Conservation (phyloP, 2,888 invertebrate genomes). For the Thysanoteuthis rhombus region DNA sequence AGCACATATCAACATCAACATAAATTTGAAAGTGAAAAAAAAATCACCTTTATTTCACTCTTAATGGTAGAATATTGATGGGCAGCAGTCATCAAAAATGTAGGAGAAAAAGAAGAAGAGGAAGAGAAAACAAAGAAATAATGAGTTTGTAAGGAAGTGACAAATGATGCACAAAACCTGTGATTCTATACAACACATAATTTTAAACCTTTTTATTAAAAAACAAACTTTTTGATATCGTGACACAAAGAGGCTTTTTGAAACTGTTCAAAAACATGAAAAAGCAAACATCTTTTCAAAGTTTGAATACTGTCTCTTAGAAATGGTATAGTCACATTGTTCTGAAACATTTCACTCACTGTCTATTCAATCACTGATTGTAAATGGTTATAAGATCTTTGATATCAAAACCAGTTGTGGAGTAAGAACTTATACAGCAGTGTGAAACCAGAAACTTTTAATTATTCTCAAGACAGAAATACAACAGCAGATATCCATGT, state of each 20-base stretch:
- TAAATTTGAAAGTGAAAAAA: background rate
- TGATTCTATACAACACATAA: background rate
- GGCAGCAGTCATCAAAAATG: background rate
- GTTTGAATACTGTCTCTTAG: background rate
- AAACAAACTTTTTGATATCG: background rate
- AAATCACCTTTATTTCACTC: conserved; percentile 12
- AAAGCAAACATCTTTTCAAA: background rate
- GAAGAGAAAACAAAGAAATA: background rate
- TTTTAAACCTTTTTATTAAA: background rate
- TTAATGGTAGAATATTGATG: background rate
- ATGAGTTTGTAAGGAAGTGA: background rate
- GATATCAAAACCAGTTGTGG: background rate
- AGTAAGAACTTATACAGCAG: background rate
- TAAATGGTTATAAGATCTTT: background rate
- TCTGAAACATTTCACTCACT: background rate
- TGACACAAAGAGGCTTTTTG: background rate
- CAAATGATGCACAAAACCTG: background rate
- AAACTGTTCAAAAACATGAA: background rate
- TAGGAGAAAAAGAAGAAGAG: background rate
- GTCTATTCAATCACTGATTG: too few species aligned
- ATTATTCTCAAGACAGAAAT: background rate
- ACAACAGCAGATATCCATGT: background rate
- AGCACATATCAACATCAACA: background rate
- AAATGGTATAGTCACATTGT: too few species aligned
- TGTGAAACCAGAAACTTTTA: background rate